Evolutionary conservation across 2,113 vertebrate species (phyloP).

Genomic region (Rhombomys opimus): DNA sequence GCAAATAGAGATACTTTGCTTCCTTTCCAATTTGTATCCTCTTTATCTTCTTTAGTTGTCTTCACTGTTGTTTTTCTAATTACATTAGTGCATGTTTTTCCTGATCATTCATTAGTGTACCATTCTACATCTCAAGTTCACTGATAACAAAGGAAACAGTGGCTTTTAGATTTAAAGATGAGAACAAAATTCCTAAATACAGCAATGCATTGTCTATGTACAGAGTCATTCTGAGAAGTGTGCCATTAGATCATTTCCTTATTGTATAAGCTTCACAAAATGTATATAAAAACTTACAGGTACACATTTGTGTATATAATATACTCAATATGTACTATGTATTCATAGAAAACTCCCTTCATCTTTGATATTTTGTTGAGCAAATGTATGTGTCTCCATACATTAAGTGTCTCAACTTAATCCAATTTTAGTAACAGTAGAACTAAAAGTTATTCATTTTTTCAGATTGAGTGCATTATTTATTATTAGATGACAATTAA

Average conservation of each 20-base stretch:
- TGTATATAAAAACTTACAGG: no score
- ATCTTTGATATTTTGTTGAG: neutral
- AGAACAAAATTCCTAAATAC: neutral
- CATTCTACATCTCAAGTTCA: neutral
- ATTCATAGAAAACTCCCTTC: no score
- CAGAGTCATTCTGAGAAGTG: neutral
- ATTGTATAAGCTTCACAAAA: neutral
- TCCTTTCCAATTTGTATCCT: no score
- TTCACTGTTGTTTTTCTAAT: neutral
- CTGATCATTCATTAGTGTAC: neutral
- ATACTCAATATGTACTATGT: neutral
- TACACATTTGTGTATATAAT: neutral
- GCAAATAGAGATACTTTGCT: no score
- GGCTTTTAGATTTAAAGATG: neutral
- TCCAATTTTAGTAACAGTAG: neutral
- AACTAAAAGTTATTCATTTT: neutral
- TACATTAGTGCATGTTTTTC: neutral
- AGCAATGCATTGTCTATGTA: neutral
- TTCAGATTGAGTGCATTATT: neutral
- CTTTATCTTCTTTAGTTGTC: no score
- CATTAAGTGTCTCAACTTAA: neutral
- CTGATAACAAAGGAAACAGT: neutral
- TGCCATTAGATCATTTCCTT: neutral
- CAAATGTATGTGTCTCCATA: neutral
- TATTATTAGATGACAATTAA: neutral